Evolutionary conservation across 2,113 vertebrate genomes (phyloP).

Genomic region (Prietella phreatophila): DNA sequence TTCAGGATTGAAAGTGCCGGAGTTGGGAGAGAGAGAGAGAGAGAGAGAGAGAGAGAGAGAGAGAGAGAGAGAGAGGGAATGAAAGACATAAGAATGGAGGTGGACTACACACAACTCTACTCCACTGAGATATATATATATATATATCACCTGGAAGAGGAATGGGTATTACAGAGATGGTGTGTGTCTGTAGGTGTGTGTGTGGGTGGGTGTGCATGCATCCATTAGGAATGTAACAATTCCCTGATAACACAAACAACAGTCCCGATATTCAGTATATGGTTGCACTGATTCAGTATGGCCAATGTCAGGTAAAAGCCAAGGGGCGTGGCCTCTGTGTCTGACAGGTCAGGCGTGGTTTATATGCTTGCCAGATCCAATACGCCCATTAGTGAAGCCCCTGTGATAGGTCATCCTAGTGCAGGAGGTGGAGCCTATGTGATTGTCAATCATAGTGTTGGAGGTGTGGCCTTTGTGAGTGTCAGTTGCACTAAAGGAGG

Average conservation of each 20-base stretch:
- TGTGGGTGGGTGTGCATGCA: background rate
- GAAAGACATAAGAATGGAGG: conserved; percentile 9
- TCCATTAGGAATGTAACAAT: background rate
- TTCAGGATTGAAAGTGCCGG: conserved; percentile 33
- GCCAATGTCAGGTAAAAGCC: background rate
- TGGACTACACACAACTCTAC: conserved; percentile 53
- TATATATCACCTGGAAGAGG: conserved; percentile 58
- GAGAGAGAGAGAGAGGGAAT: conserved; percentile 33
- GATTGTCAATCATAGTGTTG: too few species aligned
- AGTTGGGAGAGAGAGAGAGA: background rate
- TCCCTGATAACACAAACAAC: background rate
- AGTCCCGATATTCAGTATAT: background rate
- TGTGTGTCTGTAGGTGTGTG: too few species aligned
- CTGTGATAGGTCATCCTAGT: background rate
- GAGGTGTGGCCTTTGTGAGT: background rate
- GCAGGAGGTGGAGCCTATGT: background rate
- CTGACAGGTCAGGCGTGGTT: background rate
- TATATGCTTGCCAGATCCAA: background rate
- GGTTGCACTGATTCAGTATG: background rate
- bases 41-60: conserved; percentile 36
- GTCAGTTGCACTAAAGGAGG: background rate
- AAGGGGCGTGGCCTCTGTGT: background rate
- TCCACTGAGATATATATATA: conserved; percentile 57
- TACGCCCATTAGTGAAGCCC: background rate
- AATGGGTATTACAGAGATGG: conserved; percentile 47